Base-by-base conservation (phyloP, 1,140 invertebrate species). In the Drosophila navojoa region DNA sequence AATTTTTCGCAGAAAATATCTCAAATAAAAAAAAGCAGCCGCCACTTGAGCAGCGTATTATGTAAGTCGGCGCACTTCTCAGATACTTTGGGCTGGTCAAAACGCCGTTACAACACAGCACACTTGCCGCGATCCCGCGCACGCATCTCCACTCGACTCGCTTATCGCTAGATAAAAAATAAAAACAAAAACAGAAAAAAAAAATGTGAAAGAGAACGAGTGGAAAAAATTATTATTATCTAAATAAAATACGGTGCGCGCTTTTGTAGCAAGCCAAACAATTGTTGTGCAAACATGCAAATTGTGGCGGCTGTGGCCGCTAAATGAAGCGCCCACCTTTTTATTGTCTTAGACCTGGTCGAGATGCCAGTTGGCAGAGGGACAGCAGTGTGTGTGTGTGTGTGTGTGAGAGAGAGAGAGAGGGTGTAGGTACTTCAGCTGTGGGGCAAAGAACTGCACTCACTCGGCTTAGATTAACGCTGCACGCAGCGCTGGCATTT, bases 251-350 rank as follows among this genome's bases (percentile, higher is more conserved):
- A 89, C 76, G 72, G 63, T 60, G 66, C 73, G 79, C 82, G 79
- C 82, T 86, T 47, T 86, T 77, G 79, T 87, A 71, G 71, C 55
- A 79, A 78, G 73, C 79, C 79, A 84, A 90, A 85, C 85, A 89
- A 89, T 89, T 89, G 82, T 87, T 90, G 76, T 79, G 81, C 79
- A 90, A 90, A 90, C 87, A 90, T 90, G 87, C 87, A 90, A 90
- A 90, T 87, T 90, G 76, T 82, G 76, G 73, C 66, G 80, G 69
- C 69, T 77, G 60, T 60, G 62, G 55, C 77, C 74, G 84, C 84
- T 82, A 87, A 89, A 89, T 87, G 79, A 89, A 89, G 76, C 76
- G 84, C 79, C 79, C 84, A 82, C 82, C 79, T 89, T 78, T 66
- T 81, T 79, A 89, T 89, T 87, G 79, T 85, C 77, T 84, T 70